A percentile compares a stretch with the other conserved stretches of the same genome.
Conservation (phyloP, 1,140 invertebrate genomes). For the Ips nitidus region DNA sequence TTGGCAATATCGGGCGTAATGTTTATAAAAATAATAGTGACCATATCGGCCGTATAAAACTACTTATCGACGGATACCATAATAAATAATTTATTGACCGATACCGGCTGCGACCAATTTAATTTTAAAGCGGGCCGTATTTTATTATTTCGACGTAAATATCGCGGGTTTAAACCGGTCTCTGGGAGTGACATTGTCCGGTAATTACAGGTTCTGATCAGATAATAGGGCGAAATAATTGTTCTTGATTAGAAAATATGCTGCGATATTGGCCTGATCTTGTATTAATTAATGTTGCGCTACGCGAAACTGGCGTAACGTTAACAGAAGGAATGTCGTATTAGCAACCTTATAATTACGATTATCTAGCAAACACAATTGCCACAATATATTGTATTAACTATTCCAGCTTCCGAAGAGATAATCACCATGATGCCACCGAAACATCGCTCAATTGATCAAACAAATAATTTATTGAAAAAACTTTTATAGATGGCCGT, state of each 20-base stretch:
- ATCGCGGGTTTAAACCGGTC: not conserved
- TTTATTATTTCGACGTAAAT: constrained; percentile 3
- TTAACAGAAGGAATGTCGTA: not conserved
- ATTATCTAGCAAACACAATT: no score
- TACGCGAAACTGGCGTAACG: not conserved
- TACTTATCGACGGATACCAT: not conserved
- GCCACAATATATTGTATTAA: no score
- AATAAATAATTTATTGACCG: not conserved
- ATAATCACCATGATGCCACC: no score
- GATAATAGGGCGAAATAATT: not conserved
- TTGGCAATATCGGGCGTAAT: no score
- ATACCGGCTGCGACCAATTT: not conserved
- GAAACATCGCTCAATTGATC: no score
- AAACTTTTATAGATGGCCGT: no score
- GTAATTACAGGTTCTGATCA: constrained; percentile 3
- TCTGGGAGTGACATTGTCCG: not conserved
- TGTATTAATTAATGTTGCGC: constrained; percentile 1
- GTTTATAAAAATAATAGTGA: no score
- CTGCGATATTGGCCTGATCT: not conserved
- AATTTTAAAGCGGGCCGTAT: not conserved
- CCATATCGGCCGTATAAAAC: not conserved
- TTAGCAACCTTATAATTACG: no score
- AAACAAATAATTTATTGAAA: no score
- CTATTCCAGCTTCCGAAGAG: no score
- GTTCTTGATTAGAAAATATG: constrained; percentile 1